phyloP scores from a whole-genome alignment of 2,888 invertebrate species.

The Caenorhabditis afra region DNA sequence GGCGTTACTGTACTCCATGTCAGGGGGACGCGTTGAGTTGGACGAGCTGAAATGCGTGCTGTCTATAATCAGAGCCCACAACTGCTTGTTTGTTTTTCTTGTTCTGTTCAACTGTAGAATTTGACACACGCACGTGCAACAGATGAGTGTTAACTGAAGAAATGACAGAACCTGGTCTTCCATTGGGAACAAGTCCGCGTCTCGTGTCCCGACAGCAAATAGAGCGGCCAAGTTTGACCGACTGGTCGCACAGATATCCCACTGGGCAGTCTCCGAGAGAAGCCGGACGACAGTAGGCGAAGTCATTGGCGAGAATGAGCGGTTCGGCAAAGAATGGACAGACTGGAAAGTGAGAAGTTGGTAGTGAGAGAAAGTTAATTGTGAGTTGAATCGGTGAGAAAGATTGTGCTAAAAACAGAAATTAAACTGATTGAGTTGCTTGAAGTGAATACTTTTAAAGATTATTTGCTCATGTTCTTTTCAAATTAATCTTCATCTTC shows the following conservation, averaged over 20 bases:
- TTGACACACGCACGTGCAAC: slow-evolving; percentile 10
- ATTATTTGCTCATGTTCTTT: neutral
- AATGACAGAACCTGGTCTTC: slow-evolving; percentile 50
- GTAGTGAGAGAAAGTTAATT: slow-evolving; percentile 13
- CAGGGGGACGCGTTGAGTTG: slow-evolving; percentile 68
- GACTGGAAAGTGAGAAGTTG: slow-evolving; percentile 64
- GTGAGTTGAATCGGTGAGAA: neutral
- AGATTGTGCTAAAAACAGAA: neutral
- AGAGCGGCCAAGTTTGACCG: slow-evolving; percentile 74
- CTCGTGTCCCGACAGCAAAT: slow-evolving; percentile 76
- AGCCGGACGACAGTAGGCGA: slow-evolving; percentile 77
- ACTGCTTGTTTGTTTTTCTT: neutral
- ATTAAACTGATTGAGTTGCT: too few species aligned
- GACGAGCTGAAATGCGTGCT: slow-evolving; percentile 46
- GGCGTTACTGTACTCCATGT: slow-evolving; percentile 77
- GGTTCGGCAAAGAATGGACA: slow-evolving; percentile 78
- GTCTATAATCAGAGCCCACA: neutral
- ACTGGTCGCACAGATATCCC: slow-evolving; percentile 78
- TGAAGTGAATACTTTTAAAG: neutral
- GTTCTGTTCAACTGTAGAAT: neutral
- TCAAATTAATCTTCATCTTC: neutral
- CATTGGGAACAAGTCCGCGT: slow-evolving; percentile 58
- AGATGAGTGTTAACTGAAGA: neutral
- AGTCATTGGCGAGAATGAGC: slow-evolving; percentile 74
- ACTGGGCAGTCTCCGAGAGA: slow-evolving; percentile 75